A percentile compares a stretch with the other conserved stretches of the same genome.
Evolutionary conservation across 2,797 vertebrate species (phyloP).

Genomic region (Spinibarbus caldwelli): DNA sequence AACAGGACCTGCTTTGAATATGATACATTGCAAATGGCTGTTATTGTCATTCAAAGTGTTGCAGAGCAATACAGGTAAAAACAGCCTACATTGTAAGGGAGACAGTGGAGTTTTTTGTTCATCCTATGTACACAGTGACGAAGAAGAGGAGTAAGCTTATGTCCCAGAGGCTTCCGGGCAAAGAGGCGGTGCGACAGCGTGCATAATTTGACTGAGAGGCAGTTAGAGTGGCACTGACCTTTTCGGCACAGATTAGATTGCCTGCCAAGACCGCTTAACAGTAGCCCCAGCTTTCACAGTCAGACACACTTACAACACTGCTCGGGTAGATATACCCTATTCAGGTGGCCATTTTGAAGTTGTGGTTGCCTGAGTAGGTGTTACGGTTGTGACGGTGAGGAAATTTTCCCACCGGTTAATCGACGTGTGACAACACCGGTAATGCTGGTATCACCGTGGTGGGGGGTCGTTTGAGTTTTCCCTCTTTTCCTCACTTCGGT

Average conservation of each 20-base stretch:
- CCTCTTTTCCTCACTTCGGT: too few species aligned
- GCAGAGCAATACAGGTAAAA: constrained; percentile 60
- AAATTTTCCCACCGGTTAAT: too few species aligned
- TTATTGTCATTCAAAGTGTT: constrained; percentile 13
- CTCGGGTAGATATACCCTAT: constrained; percentile 65
- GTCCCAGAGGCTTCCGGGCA: constrained; percentile 42
- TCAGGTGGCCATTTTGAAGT: constrained; percentile 20
- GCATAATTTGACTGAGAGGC: constrained; percentile 99
- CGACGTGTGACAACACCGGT: too few species aligned
- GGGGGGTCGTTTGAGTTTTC: too few species aligned
- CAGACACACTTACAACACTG: constrained; percentile 83
- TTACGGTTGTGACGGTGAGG: too few species aligned
- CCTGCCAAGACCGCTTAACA: constrained; percentile 99
- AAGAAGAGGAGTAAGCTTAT: constrained; percentile 42
- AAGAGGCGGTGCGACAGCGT: constrained; percentile 76
- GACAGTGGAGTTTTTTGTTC: constrained; percentile 79
- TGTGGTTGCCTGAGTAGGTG: constrained; percentile 3
- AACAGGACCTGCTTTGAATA: background rate
- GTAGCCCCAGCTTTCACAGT: constrained; percentile 84
- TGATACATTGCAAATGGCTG: background rate
- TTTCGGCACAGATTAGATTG: constrained; percentile 99
- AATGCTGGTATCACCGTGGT: too few species aligned
- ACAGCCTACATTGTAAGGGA: constrained; percentile 55
- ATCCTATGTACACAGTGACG: constrained; percentile 78
- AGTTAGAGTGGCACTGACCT: constrained; percentile 99